Evolutionary conservation across 2,888 invertebrate species (phyloP), one percentile per base, ranked within the genome.

Genomic region (Anagyrus pseudococci): DNA sequence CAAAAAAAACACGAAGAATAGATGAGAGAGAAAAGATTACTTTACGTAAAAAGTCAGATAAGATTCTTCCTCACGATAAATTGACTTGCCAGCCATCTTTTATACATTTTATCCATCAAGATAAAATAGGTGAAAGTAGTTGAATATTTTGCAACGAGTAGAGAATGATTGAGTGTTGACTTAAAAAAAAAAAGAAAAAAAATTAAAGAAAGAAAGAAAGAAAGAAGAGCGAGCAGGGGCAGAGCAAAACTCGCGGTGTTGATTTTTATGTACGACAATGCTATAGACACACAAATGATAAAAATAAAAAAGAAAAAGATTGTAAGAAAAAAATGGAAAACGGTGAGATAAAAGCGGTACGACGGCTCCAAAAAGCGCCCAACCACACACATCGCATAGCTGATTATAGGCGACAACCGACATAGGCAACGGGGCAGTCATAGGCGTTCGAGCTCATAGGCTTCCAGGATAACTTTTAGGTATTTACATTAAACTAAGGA

Each of bases 61-160:
- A 76, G 73, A 78, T 76, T 77, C 75, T 77, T 79, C 77, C 77
- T 78, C 76, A 76, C 69, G 73, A 75, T 74, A 75, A 74, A 77
- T 76, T 76, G 76, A 80, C 79, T 80, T 80, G 79, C 80, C 80
- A 79, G 78, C 79, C 78, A 79, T 78, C 77, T 80, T 80, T 80
- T 79, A 78, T 80, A 80, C 78, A 73, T 77, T 79, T 77, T 77
- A 78, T 77, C 76, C 74, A 76, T 70, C 75, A 75, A 70, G 72
- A 71, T 73, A 75, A 75, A 75, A 77, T 77, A 74, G 73, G 75
- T 73, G 77, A 80, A 77, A 76, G 75, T 78, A 80, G 79, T 74
- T 77, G 71, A 77, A 78, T 80, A 79, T 80, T 80, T 80, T 80
- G 78, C 80, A 80, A 79, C 74, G 77, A 78, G 75, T 78, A 78